Base-by-base conservation (phyloP, 2,797 vertebrate genomes). In the Muscicapa comitata region DNA sequence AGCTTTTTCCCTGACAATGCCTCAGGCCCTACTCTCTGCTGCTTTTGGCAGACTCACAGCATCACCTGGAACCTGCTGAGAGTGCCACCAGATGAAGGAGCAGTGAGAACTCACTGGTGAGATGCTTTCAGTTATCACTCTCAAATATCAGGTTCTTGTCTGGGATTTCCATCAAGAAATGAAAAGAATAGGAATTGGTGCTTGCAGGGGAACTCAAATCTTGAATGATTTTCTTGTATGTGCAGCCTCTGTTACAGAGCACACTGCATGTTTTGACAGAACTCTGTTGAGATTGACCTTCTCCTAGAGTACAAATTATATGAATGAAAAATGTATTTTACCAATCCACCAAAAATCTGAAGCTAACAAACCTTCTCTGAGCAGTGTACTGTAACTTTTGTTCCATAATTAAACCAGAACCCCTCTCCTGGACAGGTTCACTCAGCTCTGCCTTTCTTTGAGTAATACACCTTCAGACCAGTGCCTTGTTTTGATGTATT, bases 381-480 rank as follows among this genome's bases (percentile, higher is more conserved):
- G 57, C 88, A 93, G 50, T 28, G 13, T 73, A 86, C 67, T 91
- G 77, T 86, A 91, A 94, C 95, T 97, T 95, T 53, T 79, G 35
- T 83, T 97, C 71, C 73, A 33, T 96, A 97, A 96, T 97, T 96
- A 97, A 97, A 94, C 42, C 72, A 82, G 90, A 85, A 72, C 75
- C 48, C 35, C 62, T 94, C 81, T 88, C 79, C 91, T 75, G 93
- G 93, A 89, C 93, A 94, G 85, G 86, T 94, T 93, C 95, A 58
- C 89, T 88, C 79, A 92, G 80, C 72, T 97, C 93, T 94, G 91
- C 96, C 79, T 90, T 97, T 91, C 95, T 96, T 96, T 98, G 97
- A 98, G 94, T 97, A 98, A 98, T 97, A 96, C 96, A 94, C 97
- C 90, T 97, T 98, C 97, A 98, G 90, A 88, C 70, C 76, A 88